These are phyloP conservation scores for Phrynosoma platyrhinos DNA, from an alignment of 2,113 vertebrate genomes.

Conservation along the genomic window DNA sequence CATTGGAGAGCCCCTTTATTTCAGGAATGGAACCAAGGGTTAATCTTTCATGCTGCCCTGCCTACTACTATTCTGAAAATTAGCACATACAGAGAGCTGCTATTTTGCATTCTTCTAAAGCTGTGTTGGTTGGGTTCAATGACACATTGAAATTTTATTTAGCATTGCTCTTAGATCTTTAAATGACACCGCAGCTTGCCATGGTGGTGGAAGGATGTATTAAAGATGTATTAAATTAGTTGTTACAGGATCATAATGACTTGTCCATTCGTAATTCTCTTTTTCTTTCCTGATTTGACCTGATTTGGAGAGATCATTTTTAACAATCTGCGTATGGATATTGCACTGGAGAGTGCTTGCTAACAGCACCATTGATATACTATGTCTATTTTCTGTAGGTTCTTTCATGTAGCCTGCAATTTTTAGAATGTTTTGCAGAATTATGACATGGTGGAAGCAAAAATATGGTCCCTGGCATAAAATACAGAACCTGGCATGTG, in stretches of 20 bases:
- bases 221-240: neutral
- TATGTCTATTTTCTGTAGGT: constrained; percentile 6
- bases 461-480: neutral
- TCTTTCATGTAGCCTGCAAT: neutral
- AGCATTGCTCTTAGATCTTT: neutral
- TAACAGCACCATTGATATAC: constrained; percentile 4
- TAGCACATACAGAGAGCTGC: neutral
- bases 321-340: constrained; percentile 5
- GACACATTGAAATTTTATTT: neutral
- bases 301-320: constrained; percentile 5
- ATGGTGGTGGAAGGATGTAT: too few relatives aligned
- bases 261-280: neutral
- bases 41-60: neutral
- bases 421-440: neutral
- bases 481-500: neutral
- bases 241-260: neutral
- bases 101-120: neutral
- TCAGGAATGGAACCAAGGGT: too few relatives aligned
- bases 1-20: too few relatives aligned
- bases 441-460: neutral
- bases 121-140: neutral
- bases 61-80: neutral
- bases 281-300: neutral
- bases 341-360: neutral
- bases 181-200: neutral